A percentile compares a stretch with the other conserved stretches of the same genome.
Conservation (phyloP, 2,888 invertebrate species). For the Drosophila neotestacea region DNA sequence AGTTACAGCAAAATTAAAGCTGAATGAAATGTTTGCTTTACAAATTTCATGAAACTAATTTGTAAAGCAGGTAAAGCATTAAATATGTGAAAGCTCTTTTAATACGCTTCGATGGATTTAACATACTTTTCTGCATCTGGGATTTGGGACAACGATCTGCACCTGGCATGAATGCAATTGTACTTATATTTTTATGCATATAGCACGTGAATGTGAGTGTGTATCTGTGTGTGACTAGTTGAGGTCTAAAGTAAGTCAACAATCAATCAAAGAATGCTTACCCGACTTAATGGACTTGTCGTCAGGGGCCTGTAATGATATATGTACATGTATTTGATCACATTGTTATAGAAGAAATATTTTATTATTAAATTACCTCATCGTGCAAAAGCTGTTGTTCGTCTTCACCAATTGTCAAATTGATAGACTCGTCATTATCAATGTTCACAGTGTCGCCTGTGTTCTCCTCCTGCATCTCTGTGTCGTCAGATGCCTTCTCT, state of each 20-base stretch:
- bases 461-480: conserved; percentile 68
- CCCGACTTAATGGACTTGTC: conserved; percentile 87
- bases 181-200: too few species aligned
- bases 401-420: conserved; percentile 92
- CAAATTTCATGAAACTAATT: background rate
- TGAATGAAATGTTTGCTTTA: background rate
- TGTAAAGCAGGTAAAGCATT: background rate
- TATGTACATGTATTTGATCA: conserved; percentile 11
- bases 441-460: conserved; percentile 77
- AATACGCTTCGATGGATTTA: background rate
- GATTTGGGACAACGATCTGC: background rate
- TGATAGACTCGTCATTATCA: conserved; percentile 92
- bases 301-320: conserved; percentile 84
- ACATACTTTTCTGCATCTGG: background rate
- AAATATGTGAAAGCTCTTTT: conserved; percentile 7
- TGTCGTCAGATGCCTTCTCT: conserved; percentile 30
- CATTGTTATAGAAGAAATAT: background rate
- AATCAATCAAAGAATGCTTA: conserved; percentile 82
- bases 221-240: background rate
- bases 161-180: background rate
- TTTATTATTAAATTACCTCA: conserved; percentile 86
- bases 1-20: background rate
- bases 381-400: conserved; percentile 91
- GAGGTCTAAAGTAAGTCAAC: background rate
- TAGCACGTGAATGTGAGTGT: background rate